Conservation (phyloP, 2,797 vertebrate species). For the Iguana delicatissima region DNA sequence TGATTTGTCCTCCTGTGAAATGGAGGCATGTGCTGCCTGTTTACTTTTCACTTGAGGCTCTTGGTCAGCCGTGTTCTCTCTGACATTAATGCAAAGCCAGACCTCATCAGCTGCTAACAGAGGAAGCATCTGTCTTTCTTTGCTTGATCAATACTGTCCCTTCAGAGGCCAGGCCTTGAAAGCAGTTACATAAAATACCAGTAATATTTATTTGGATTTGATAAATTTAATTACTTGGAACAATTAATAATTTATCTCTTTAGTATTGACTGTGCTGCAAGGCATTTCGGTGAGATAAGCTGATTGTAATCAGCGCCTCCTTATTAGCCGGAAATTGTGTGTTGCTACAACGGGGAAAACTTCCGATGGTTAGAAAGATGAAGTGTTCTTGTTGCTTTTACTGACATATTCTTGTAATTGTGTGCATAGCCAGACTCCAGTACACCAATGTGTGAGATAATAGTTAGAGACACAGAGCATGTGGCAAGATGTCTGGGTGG, state of each 20-base stretch:
- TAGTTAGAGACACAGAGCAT: slow-evolving; percentile 14
- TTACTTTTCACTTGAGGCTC: slow-evolving; percentile 41
- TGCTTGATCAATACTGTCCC: slow-evolving; percentile 70
- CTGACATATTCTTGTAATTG: slow-evolving; percentile 44
- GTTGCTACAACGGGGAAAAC: slow-evolving; percentile 50
- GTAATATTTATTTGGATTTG: slow-evolving; percentile 79
- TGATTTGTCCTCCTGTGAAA: slow-evolving; percentile 65
- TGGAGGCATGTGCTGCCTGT: slow-evolving; percentile 50
- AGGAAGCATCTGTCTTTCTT: slow-evolving; percentile 74
- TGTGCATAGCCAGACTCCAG: slow-evolving; percentile 1
- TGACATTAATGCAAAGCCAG: slow-evolving; percentile 73
- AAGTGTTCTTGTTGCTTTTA: slow-evolving; percentile 68
- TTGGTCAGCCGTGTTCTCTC: slow-evolving; percentile 51
- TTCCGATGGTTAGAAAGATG: slow-evolving; percentile 67
- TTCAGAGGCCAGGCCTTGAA: slow-evolving; percentile 67
- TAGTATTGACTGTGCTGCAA: slow-evolving; percentile 72
- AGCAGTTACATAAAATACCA: slow-evolving; percentile 73
- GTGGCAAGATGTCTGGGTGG: neutral
- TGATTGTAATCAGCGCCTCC: slow-evolving; percentile 64
- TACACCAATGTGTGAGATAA: slow-evolving; percentile 15
- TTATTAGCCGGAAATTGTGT: slow-evolving; percentile 72
- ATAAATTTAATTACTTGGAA: slow-evolving; percentile 78
- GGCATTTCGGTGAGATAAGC: slow-evolving; percentile 68
- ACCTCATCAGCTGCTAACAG: slow-evolving; percentile 57
- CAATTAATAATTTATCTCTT: slow-evolving; percentile 80